Base-by-base conservation (phyloP, 2,113 vertebrate genomes). In the Oreochromis aureus region DNA sequence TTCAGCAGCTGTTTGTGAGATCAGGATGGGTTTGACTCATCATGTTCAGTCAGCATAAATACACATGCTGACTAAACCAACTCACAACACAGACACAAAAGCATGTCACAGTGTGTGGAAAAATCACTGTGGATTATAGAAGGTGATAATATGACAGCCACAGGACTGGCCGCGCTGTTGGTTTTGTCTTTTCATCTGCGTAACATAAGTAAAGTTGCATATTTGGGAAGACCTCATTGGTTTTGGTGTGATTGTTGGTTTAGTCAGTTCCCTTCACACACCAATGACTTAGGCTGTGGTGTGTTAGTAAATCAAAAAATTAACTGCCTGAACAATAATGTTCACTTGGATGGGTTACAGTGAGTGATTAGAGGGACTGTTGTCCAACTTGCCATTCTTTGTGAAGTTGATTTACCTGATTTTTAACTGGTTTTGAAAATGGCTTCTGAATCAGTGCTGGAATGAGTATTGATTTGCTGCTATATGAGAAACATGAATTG, bases 141-240 rank as follows among this genome's bases (percentile, higher is more conserved):
- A 39, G 34, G 61, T n/a, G 34, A 69, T 69, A 69, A 69, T 39
- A n/a, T 39, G 61, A 69, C 10, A 39, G 4, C 19, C 61, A 39
- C 61, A 39, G 61, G 34, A 39, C 34, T 22, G 61, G 34, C 61
- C 0, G 2, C 1, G 0, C 10, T 66, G 0, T 66, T 0, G 4
- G 19, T 39, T 66, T 66, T 22, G 61, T 66, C 0, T 66, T 69
- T 66, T 39, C 61, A 3, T 39, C 19, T 66, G 32, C n/a, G 59
- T 63, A 34, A 63, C 27, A 19, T 36, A 32, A 19, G 32, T 63
- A 63, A 13, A 7, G 59, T 7, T 63, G 18, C 18, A 36, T 63
- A 11, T 7, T 63, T 36, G 3, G 5, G 59, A 63, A 63, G 2
- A 63, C 59, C 59, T 36, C 18, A 36, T 4, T 19, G 61, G 61